Conservation (phyloP, 2,797 vertebrate species). For the Triplophysa bombifrons region DNA sequence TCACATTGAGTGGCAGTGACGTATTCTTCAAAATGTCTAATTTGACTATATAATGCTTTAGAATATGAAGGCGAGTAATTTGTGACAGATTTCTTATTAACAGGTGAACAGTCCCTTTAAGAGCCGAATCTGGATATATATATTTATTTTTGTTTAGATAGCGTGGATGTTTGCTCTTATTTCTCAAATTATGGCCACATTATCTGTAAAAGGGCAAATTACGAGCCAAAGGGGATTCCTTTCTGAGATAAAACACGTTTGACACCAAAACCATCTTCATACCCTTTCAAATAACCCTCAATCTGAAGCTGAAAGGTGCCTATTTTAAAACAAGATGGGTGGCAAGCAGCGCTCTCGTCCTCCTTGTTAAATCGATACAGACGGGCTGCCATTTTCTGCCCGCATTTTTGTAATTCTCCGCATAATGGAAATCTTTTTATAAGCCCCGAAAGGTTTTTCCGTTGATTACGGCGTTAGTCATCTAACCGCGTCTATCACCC, state of each 20-base stretch:
- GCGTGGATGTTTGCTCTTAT: slow-evolving; percentile 3
- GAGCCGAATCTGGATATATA: not conserved
- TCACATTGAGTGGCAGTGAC: not conserved
- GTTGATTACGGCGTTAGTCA: slow-evolving; percentile 76
- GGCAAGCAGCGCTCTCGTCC: slow-evolving; percentile 29
- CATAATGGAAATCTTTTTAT: slow-evolving; percentile 74
- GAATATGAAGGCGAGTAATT: no score
- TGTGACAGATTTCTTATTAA: not conserved
- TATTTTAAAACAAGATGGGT: slow-evolving; percentile 49
- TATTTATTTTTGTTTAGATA: not conserved
- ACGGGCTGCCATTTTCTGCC: slow-evolving; percentile 67
- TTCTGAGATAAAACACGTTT: not conserved
- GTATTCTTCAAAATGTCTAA: not conserved
- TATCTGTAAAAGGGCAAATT: slow-evolving; percentile 6
- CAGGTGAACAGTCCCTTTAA: not conserved
- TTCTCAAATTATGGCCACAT: slow-evolving; percentile 33
- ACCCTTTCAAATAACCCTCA: slow-evolving; percentile 34
- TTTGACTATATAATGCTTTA: not conserved
- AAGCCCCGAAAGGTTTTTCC: slow-evolving; percentile 67
- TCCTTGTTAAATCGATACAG: slow-evolving; percentile 53
- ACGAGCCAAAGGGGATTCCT: slow-evolving; percentile 2
- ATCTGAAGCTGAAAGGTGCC: slow-evolving; percentile 44
- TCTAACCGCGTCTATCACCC: slow-evolving; percentile 57
- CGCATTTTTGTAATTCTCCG: slow-evolving; percentile 72
- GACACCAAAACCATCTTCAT: slow-evolving; percentile 21